Conservation (phyloP, 2,888 invertebrate genomes). For the Archips crataeganus region DNA sequence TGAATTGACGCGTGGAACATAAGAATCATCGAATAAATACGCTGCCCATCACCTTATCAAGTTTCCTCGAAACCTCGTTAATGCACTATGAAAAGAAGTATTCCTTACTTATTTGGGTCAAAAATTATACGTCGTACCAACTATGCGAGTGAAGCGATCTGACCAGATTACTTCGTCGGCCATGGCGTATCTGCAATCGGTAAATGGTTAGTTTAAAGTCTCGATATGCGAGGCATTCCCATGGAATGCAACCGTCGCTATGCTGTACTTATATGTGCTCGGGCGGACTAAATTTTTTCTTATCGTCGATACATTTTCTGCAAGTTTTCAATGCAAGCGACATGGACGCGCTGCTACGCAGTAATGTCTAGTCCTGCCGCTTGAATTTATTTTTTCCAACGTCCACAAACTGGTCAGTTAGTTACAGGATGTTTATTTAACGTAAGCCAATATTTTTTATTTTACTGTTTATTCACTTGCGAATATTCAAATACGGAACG, state of each 20-base stretch:
- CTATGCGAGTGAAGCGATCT: slow-evolving; percentile 79
- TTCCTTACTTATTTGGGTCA: slow-evolving; percentile 83
- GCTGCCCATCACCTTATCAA: slow-evolving; percentile 38
- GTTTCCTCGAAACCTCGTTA: slow-evolving; percentile 61
- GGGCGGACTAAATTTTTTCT: slow-evolving; percentile 83
- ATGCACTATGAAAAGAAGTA: slow-evolving; percentile 71
- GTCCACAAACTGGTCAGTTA: slow-evolving; percentile 53
- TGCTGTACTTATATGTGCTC: slow-evolving; percentile 81
- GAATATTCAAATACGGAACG: neutral
- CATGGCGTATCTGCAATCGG: slow-evolving; percentile 85
- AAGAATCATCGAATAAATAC: slow-evolving; percentile 22
- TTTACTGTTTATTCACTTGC: neutral
- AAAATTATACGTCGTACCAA: slow-evolving; percentile 77
- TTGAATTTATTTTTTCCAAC: slow-evolving; percentile 49
- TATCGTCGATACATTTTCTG: slow-evolving; percentile 84
- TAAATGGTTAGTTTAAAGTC: slow-evolving; percentile 84
- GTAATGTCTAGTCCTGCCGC: slow-evolving; percentile 56
- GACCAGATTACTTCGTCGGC: slow-evolving; percentile 81
- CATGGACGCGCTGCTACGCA: slow-evolving; percentile 59
- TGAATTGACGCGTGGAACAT: slow-evolving; percentile 1
- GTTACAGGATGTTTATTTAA: slow-evolving; percentile 43
- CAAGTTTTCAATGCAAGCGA: slow-evolving; percentile 78
- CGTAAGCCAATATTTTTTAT: slow-evolving; percentile 12
- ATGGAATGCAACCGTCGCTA: slow-evolving; percentile 82
- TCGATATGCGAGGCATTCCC: slow-evolving; percentile 81